A percentile compares a stretch with the other conserved stretches of the same genome.
Evolutionary conservation across 1,140 invertebrate genomes (phyloP).

Genomic region (Drosophila kohkoa): DNA sequence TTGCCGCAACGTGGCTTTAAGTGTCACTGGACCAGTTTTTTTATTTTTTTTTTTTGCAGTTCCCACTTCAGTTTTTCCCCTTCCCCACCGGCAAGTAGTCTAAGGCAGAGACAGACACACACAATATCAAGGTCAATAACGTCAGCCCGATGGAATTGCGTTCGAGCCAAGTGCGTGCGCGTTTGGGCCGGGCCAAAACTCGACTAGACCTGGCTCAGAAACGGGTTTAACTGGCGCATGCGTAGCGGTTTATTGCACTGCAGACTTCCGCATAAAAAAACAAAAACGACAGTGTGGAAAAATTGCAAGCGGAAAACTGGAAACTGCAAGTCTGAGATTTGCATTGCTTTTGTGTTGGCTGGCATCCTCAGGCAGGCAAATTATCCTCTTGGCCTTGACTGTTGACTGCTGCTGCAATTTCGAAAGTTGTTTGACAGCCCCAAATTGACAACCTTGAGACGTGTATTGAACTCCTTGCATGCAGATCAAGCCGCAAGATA

Average conservation of each 20-base stretch:
- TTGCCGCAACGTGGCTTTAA: conserved; percentile 61
- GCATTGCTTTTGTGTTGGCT: not conserved
- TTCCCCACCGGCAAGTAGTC: conserved; percentile 5
- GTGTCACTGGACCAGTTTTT: conserved; percentile 76
- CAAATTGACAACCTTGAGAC: conserved; percentile 64
- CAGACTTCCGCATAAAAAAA: conserved; percentile 64
- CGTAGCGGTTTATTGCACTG: conserved; percentile 72
- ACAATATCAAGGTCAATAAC: conserved; percentile 79
- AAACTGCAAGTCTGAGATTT: conserved; percentile 29
- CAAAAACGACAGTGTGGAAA: conserved; percentile 10
- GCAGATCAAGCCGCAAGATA: conserved; percentile 28
- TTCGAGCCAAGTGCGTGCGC: conserved; percentile 48
- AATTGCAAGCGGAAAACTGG: conserved; percentile 37
- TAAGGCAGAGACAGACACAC: conserved; percentile 10
- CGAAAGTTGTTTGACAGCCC: conserved; percentile 70
- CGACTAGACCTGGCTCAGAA: conserved; percentile 23
- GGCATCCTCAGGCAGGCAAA: conserved; percentile 3
- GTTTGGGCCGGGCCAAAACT: conserved; percentile 25
- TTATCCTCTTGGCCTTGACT: conserved; percentile 57
- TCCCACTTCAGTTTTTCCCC: conserved; percentile 2
- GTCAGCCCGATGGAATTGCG: conserved; percentile 21
- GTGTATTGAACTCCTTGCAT: conserved; percentile 60
- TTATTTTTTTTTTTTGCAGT: too few relatives aligned
- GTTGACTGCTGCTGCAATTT: conserved; percentile 46
- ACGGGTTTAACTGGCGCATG: conserved; percentile 66